These are phyloP conservation scores for Odontothrips loti DNA, from an alignment of 2,888 invertebrate species.

Conservation along the genomic window DNA sequence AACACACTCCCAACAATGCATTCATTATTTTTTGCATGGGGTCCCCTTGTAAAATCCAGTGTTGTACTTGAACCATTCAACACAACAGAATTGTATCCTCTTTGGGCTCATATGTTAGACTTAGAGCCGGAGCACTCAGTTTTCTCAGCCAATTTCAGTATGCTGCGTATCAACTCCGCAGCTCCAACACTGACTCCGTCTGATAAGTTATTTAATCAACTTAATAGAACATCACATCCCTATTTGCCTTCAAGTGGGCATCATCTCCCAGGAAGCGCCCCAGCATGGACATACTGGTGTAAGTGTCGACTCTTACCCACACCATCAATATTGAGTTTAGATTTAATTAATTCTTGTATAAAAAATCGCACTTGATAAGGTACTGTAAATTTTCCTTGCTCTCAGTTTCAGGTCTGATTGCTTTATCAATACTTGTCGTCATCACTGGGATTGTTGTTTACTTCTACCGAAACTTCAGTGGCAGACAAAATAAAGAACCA, in stretches of 20 bases:
- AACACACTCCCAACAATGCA: not conserved
- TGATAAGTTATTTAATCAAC: too few relatives aligned
- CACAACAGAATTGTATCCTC: not conserved
- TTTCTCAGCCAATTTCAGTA: not conserved
- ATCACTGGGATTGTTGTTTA: not conserved
- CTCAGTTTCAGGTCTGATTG: not conserved
- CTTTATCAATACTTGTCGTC: not conserved
- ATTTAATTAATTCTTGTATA: not conserved
- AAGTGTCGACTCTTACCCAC: not conserved
- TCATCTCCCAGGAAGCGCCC: not conserved
- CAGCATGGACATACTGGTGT: not conserved
- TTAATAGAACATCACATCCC: too few relatives aligned
- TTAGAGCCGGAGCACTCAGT: not conserved
- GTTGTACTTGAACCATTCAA: not conserved
- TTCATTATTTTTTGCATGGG: constrained; percentile 15
- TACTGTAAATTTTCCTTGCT: not conserved
- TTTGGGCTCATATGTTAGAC: not conserved
- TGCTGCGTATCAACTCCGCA: not conserved
- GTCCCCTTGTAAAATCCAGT: not conserved
- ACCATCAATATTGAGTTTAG: not conserved
- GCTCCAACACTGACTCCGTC: not conserved
- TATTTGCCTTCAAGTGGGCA: too few relatives aligned
- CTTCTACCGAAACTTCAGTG: not conserved
- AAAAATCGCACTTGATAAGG: too few relatives aligned
- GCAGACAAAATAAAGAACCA: not conserved